Base-by-base conservation (phyloP, 2,888 invertebrate species). In the Rhodophaea formosa region DNA sequence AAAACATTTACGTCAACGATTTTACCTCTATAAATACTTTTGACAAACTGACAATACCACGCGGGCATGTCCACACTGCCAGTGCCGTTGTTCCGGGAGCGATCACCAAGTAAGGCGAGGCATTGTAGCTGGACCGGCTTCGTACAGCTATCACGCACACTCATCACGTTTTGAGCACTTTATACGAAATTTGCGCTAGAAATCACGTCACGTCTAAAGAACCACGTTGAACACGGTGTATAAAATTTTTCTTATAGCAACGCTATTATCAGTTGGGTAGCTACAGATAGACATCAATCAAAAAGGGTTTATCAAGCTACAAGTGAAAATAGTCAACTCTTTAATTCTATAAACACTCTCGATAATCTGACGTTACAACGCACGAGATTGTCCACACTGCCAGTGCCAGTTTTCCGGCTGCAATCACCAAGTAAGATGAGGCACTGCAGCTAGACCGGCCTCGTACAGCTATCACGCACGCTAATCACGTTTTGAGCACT, bases 381-480 rank as follows among this genome's bases (percentile, higher is more conserved):
- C n/a, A n/a, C 89, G 88, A 90, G 89, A 88, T 69, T 88, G 89
- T 79, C 73, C 85, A 69, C 86, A 84, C 78, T 89, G 90, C 85
- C 86, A 87, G 79, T 89, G 88, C 83, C 84, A 80, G 67, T 88
- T 91, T 79, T 79, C 86, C 70, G 86, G 86, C 75, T 88, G 87
- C 82, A 86, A 89, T 77, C 88, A 89, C 78, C 89, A 90, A 90
- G 90, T 90, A 91, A 90, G 90, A 86, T 61, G 81, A 79, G 79
- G 79, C 88, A 85, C 85, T 80, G 79, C 80, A 79, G 78, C 79
- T 80, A 79, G 73, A 16, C 72, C 62, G 62, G 64, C 64, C 70
- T 69, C 71, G 70, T n/a, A 12, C n/a, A n/a, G 68, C 67, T 68
- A 71, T 44, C 60, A 70, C 70, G 72, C 75, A 75, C 75, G 74